phyloP scores from a whole-genome alignment of 1,140 invertebrate genomes.

The Philopotamus ludificatus region DNA sequence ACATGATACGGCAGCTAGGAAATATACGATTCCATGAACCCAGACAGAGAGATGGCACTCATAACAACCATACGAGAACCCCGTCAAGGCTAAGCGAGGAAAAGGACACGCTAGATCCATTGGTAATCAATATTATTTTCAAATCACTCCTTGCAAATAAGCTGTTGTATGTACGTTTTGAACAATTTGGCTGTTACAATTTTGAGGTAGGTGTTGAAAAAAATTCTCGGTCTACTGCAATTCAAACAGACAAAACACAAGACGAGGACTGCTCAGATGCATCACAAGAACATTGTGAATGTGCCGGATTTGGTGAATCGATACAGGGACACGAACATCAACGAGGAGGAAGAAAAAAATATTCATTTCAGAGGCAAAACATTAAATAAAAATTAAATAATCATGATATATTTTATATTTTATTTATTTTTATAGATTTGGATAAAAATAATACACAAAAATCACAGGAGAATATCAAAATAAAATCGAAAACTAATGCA shows the following conservation, averaged over 20 bases:
- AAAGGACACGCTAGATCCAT: constrained; percentile 42
- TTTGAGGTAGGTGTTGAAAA: constrained; percentile 47
- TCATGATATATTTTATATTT: background rate
- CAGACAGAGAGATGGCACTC: constrained; percentile 17
- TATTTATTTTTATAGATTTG: too few relatives aligned
- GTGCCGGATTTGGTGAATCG: constrained; percentile 46
- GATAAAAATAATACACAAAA: background rate
- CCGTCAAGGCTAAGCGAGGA: constrained; percentile 31
- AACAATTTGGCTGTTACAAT: background rate
- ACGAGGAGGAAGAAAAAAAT: constrained; percentile 48
- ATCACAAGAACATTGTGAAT: constrained; percentile 46
- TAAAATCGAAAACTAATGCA: too few relatives aligned
- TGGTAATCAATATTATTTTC: constrained; percentile 21
- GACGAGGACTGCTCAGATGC: constrained; percentile 38
- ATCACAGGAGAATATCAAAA: too few relatives aligned
- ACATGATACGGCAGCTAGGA: constrained; percentile 33
- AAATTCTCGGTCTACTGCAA: constrained; percentile 49
- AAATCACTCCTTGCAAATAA: background rate
- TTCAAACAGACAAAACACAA: constrained; percentile 44
- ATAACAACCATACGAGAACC: background rate
- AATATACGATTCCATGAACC: constrained; percentile 35
- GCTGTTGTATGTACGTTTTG: background rate
- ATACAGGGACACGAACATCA: constrained; percentile 52
- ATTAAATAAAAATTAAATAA: background rate
- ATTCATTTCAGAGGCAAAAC: constrained; percentile 51